These are phyloP conservation scores for Halcyon leucocephala DNA, from an alignment of 2,797 vertebrate genomes.

Conservation along the genomic window DNA sequence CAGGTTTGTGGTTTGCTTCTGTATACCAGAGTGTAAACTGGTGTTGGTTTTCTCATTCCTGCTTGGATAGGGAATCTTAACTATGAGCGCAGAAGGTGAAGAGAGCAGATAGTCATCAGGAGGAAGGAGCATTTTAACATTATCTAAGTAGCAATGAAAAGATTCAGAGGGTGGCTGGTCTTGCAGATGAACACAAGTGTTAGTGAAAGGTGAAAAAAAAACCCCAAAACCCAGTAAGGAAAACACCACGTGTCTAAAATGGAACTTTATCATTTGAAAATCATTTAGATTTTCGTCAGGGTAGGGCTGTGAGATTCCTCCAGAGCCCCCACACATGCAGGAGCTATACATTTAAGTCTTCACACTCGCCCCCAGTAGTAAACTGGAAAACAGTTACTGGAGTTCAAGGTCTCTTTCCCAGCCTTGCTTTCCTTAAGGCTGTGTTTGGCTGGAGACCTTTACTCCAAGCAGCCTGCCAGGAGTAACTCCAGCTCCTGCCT, in stretches of 20 bases:
- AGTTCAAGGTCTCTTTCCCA: not conserved
- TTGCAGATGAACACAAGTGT: not conserved
- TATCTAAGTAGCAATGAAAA: not conserved
- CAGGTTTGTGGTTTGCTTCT: not conserved
- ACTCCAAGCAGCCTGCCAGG: not conserved
- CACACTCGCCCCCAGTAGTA: not conserved
- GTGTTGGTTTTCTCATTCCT: not conserved
- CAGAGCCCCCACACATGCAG: fast-evolving
- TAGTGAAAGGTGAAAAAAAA: not conserved
- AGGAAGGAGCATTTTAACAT: not conserved
- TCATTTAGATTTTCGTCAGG: not conserved
- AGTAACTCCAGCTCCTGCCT: not conserved
- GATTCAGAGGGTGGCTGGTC: not conserved
- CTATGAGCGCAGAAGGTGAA: not conserved
- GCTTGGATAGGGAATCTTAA: not conserved
- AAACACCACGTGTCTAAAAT: not conserved
- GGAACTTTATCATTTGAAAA: not conserved
- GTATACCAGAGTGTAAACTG: not conserved
- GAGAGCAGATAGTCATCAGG: slow-evolving; percentile 9
- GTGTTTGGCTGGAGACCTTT: not conserved
- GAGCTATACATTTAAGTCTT: not conserved
- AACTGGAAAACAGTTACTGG: not conserved
- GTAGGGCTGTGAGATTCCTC: not conserved
- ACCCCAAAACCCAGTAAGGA: not conserved
- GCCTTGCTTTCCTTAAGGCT: not conserved